Percentiles rank a stretch among this genome's conserved stretches.
Conservation (phyloP, 2,113 vertebrate species). For the Arvicanthis niloticus region DNA sequence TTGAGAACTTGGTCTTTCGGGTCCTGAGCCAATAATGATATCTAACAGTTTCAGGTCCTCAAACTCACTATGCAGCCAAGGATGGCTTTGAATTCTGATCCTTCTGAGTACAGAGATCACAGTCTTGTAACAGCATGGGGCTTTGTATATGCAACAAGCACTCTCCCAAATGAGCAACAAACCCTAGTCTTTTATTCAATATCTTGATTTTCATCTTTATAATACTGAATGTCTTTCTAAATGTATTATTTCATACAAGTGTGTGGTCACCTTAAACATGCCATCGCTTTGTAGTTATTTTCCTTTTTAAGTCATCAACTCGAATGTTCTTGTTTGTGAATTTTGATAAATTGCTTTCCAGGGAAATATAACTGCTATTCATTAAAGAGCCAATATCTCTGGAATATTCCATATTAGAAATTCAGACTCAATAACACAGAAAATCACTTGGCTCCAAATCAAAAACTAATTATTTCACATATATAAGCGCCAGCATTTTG, state of each 20-base stretch:
- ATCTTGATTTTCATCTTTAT: background rate
- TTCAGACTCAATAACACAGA: constrained; percentile 44
- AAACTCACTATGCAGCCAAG: background rate
- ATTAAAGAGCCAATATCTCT: constrained; percentile 12
- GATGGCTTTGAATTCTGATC: background rate
- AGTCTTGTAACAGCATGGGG: background rate
- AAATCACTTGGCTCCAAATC: constrained; percentile 12
- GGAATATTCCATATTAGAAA: constrained; percentile 34
- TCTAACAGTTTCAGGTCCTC: background rate
- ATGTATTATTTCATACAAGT: constrained; percentile 22
- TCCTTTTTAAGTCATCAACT: constrained; percentile 1
- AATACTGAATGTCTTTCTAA: constrained; percentile 24
- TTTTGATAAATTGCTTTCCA: background rate
- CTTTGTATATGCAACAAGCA: background rate
- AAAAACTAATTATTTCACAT: constrained; percentile 22
- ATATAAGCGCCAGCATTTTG: background rate
- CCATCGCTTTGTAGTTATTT: constrained; percentile 25
- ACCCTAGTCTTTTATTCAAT: background rate
- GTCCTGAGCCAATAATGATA: background rate
- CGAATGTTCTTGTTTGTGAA: constrained; percentile 5
- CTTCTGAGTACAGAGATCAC: background rate
- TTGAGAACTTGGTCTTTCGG: background rate
- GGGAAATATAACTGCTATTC: background rate
- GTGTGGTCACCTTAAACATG: background rate
- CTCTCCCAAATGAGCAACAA: background rate